Evolutionary conservation across 2,797 vertebrate genomes (phyloP), one percentile per base, ranked within the genome.

Genomic region (Vespertilio murinus): DNA sequence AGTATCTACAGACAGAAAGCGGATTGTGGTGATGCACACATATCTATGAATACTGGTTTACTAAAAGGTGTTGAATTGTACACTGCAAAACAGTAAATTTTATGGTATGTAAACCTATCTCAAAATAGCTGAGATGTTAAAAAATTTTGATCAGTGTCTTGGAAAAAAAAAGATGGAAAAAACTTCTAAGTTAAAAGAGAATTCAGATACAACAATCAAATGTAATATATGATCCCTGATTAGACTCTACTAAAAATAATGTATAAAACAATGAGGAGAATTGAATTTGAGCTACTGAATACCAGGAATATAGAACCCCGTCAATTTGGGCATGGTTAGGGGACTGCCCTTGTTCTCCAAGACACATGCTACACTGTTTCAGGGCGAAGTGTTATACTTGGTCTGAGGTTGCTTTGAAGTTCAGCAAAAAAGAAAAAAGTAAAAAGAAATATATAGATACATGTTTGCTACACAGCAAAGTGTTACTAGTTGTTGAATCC

Each of bases 391-490:
- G 47, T 17, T 23, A 64, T 4, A 10, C 0, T 1, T 23, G 10
- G 49, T 40, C 52, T 40, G n/a, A 8, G 30, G 69, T 30, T 42
- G 61, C 56, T 23, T 22, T 73, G 1, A 86, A 40, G 75, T 47
- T 83, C 45, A 71, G 18, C 49, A 56, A 40, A 88, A 91, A 74
- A 64, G 16, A 45, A 54, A 52, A 38, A 25, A 33, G 45, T 7
- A 11, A 30, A 35, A 13, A 61, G 20, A 59, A 38, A 47, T 9
- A 28, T 0, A 4, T 0, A 45, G 56, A 38, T 0, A 4, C 40
- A 6, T 1, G 40, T 16, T n/a, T 20, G 64, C 74, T 14, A 3
- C 33, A 13, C 3, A 17, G 33, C 28, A 11, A 33, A 38, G 12
- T 1, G 45, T 18, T 6, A 6, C 45, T 25, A 5, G 0, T 0